phyloP scores from a whole-genome alignment of 1,140 invertebrate species.

The Cardiocondyla obscurior region DNA sequence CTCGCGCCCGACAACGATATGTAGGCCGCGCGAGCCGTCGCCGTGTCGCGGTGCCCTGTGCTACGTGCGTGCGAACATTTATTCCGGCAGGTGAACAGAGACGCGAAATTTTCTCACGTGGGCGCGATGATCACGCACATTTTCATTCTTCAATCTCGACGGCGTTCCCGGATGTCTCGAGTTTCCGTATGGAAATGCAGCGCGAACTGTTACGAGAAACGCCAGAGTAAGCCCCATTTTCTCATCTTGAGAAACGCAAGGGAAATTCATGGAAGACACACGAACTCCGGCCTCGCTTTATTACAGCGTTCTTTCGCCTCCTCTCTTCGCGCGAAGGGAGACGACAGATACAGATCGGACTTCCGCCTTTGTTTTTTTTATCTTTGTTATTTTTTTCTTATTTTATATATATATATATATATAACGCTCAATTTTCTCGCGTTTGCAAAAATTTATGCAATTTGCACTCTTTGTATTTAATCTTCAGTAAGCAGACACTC shows the following conservation, averaged over 20 bases:
- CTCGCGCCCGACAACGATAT: slow-evolving; percentile 24
- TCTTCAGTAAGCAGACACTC: background rate
- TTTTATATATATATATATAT: no score
- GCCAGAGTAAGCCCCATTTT: slow-evolving; percentile 12
- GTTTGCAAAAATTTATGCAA: background rate
- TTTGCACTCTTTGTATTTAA: background rate
- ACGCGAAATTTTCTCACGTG: slow-evolving; percentile 23
- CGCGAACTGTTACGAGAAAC: background rate
- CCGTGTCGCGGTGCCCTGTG: background rate
- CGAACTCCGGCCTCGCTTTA: background rate
- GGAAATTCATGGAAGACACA: background rate
- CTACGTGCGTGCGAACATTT: slow-evolving; percentile 18
- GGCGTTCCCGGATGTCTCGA: background rate
- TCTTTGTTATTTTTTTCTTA: background rate
- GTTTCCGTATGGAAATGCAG: background rate
- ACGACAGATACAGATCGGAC: background rate
- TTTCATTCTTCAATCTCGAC: background rate
- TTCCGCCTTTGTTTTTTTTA: background rate
- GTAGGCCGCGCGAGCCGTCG: slow-evolving; percentile 8
- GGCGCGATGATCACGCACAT: slow-evolving; percentile 26
- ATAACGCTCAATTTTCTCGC: background rate
- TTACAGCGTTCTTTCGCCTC: background rate
- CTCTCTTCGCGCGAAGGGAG: background rate
- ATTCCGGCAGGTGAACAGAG: background rate
- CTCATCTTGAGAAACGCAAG: slow-evolving; percentile 2